Base-by-base conservation (phyloP, 2,888 invertebrate genomes). In the Rhagium mordax region DNA sequence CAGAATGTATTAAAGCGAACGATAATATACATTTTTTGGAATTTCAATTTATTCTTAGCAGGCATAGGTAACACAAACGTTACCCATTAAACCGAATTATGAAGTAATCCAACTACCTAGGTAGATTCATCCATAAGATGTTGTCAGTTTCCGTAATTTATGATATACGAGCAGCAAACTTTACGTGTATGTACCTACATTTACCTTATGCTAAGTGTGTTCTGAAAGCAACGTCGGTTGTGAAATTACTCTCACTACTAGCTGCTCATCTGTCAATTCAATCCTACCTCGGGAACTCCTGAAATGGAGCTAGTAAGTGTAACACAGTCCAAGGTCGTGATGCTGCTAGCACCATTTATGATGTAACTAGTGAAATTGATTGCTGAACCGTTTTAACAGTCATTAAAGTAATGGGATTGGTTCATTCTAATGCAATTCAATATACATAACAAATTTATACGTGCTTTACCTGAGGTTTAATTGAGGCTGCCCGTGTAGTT, bases 281-380 rank as follows among this genome's bases (percentile, higher is more conserved):
- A 16, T 51, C 49, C 41, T 65, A 64, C 53, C 71, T 64, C 69
- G 66, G 69, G 71, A 71, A 72, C 74, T 68, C 68, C 74, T 72
- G 71, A 76, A 76, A 76, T 70, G 70, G 72, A 74, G 71, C 61
- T 67, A 41, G 74, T 72, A 76, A 76, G 69, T 76, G 74, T 76
- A 76, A 70, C 76, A 76, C 57, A 55, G 62, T 62, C 73, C 74
- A 77, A 77, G 77, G 77, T 71, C 73, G 74, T 27, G 66, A 70
- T 73, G 68, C 70, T 68, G 70, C 66, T 47, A 62, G 51, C 66
- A 64, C 60, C 51, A 48, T 27, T 59, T 33, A 68, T 76, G 76
- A 76, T 74, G 76, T 70, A 76, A 74, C 66, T 60, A 41, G 76
- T 66, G 67, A 76, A 76, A 76, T 72, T 72, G 64, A 68, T 61